Evolutionary conservation across 92 coral and sea anemone genomes (phyloP).

Genomic region (Scolanthus callimorphus): DNA sequence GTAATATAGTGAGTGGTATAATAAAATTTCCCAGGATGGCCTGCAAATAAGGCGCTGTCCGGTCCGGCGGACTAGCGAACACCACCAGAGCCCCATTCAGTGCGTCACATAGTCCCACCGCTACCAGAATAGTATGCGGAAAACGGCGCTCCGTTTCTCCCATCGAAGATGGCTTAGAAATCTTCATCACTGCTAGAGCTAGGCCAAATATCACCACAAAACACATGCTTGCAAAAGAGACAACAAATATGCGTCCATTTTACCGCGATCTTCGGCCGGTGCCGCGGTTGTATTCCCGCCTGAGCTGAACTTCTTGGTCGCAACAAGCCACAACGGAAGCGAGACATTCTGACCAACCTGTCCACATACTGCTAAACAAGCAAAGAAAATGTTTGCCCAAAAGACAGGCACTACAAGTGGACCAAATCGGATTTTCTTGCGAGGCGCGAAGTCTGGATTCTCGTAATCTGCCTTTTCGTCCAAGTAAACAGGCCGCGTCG

Average conservation of each 20-base stretch:
- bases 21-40: conserved; percentile 76
- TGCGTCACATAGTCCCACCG: conserved; percentile 71
- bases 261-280: not conserved
- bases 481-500: no score
- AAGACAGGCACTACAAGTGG: conserved; percentile 25
- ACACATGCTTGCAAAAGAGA: conserved; percentile 54
- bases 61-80: conserved; percentile 67
- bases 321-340: conserved; percentile 83
- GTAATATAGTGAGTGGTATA: conserved; percentile 63
- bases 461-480: no score
- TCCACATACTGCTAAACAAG: conserved; percentile 52
- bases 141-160: conserved; percentile 67
- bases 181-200: conserved; percentile 11
- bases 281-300: not conserved
- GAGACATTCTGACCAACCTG: conserved; percentile 66
- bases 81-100: conserved; percentile 66
- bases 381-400: conserved; percentile 60
- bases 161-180: conserved; percentile 33
- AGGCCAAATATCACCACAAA: conserved; percentile 75
- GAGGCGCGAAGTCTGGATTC: no score
- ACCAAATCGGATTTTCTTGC: no score
- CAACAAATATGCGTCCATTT: conserved; percentile 76
- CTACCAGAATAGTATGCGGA: conserved; percentile 53
- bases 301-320: conserved; percentile 25
- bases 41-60: conserved; percentile 92